Evolutionary conservation across 2,113 vertebrate species (phyloP), one percentile per base, ranked within the genome.

Genomic region (Scartelaos histophorus): DNA sequence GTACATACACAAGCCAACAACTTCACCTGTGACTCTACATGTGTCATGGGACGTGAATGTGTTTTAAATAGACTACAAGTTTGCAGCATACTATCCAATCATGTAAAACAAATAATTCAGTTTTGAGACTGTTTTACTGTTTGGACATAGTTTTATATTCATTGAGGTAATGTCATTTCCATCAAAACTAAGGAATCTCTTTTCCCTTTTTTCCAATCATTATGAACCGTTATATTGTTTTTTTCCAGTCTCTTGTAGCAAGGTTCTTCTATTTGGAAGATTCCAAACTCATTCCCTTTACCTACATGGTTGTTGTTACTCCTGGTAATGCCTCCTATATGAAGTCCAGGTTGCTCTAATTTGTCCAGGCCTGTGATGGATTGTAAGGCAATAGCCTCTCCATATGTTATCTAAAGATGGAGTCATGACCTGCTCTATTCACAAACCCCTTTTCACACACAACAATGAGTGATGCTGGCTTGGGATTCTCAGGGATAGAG

Each of bases 321-420:
- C 57, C 53, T 74, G 72, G 70, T 86, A 87, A 84, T 80, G 78
- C 60, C 70, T 82, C 54, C 34, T 75, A 67, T 86, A 79, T 78
- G 66, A 87, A 88, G 80, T 87, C 82, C 83, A 79, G 86, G 87
- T 89, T 91, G 88, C 81, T 88, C 85, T 88, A 80, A 79, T 92
- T 90, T 88, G 84, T 90, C 71, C 67, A 46, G 74, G 81, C 61
- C 67, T 78, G 67, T 91, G 90, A 91, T 92, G 85, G 87, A 91
- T 92, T 19, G 79, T 78, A 74, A 77, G 66, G 80, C 80, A 83
- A 69, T 75, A 80, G 85, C 81, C 71, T 87, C 75, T 82, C 85
- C 89, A 87, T 90, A 91, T 91, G 91, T 87, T 89, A 83, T 86
- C 86, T 87, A 78, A 87, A 89, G 83, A 82, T 87, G 81, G 81